Percentiles rank a stretch among this genome's conserved stretches.
Conservation (phyloP, 2,888 invertebrate genomes). For the Scelioninae gen. 2 region DNA sequence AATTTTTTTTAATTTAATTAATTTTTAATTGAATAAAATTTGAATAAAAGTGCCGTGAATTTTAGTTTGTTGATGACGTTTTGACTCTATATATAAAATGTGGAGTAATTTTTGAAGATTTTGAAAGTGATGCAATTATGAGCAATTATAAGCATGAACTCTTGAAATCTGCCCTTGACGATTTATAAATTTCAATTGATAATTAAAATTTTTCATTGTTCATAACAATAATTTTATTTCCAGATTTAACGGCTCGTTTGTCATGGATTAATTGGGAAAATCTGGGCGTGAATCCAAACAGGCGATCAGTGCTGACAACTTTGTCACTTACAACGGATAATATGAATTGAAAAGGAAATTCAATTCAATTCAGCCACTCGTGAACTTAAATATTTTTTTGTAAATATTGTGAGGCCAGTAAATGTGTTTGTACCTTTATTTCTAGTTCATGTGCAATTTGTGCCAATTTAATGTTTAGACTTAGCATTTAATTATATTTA, state of each 20-base stretch:
- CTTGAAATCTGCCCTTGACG: too few species aligned
- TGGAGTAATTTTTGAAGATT: too few species aligned
- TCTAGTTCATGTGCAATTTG: constrained; percentile 59
- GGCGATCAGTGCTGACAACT: constrained; percentile 88
- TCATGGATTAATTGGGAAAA: constrained; percentile 99
- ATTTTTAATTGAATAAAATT: too few species aligned
- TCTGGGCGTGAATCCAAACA: constrained; percentile 93
- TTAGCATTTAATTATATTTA: constrained; percentile 48
- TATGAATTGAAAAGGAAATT: constrained; percentile 68
- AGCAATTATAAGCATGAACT: too few species aligned
- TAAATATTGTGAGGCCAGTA: constrained; percentile 50
- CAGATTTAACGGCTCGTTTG: constrained; percentile 96
- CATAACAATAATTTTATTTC: constrained; percentile 59
- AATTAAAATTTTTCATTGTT: constrained; percentile 1
- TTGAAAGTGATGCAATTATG: too few species aligned
- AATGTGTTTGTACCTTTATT: constrained; percentile 44
- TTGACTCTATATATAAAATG: too few species aligned
- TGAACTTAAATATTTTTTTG: constrained; percentile 41
- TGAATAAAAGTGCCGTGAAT: too few species aligned
- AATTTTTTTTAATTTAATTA: too few species aligned
- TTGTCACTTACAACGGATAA: constrained; percentile 86
- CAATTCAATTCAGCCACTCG: neutral
- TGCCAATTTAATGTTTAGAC: constrained; percentile 43
- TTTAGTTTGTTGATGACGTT: too few species aligned
- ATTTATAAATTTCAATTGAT: neutral